A percentile compares a stretch with the other conserved stretches of the same genome.
Evolutionary conservation across 2,888 invertebrate species (phyloP).

Genomic region (Pseudeuparius sepicola): DNA sequence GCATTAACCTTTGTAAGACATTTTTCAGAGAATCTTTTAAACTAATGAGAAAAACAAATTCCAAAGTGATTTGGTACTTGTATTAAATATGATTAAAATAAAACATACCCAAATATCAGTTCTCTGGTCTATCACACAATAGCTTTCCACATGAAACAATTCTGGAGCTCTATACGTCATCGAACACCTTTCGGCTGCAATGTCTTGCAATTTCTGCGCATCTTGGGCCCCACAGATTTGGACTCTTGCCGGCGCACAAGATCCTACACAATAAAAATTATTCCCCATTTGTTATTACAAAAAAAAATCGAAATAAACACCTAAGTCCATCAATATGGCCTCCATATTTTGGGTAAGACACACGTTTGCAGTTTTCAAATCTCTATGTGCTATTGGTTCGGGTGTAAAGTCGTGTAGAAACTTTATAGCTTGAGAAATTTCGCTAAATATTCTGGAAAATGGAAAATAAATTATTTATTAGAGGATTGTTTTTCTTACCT

Average conservation of each 20-base stretch:
- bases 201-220: constrained; percentile 63
- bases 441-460: constrained; percentile 50
- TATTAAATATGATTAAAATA: no score
- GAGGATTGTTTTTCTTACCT: constrained; percentile 20
- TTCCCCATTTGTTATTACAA: background rate
- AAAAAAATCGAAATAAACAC: constrained; percentile 34
- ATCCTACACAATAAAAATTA: constrained; percentile 40
- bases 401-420: constrained; percentile 65
- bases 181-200: constrained; percentile 74
- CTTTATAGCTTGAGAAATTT: constrained; percentile 64
- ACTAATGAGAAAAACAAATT: no score
- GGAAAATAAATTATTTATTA: no score
- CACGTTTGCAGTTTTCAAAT: constrained; percentile 79
- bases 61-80: no score
- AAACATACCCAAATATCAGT: constrained; percentile 82
- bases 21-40: no score
- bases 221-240: constrained; percentile 58
- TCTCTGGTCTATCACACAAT: constrained; percentile 69
- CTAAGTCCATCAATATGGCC: constrained; percentile 76
- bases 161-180: constrained; percentile 86
- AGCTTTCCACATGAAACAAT: constrained; percentile 73
- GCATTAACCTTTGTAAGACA: no score
- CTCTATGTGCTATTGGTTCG: constrained; percentile 68
- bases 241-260: constrained; percentile 52
- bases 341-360: constrained; percentile 59